Percentiles rank a stretch among this genome's conserved stretches.
These are phyloP conservation scores for Pogoniulus pusillus DNA, from an alignment of 2,797 vertebrate species.

Conservation along the genomic window DNA sequence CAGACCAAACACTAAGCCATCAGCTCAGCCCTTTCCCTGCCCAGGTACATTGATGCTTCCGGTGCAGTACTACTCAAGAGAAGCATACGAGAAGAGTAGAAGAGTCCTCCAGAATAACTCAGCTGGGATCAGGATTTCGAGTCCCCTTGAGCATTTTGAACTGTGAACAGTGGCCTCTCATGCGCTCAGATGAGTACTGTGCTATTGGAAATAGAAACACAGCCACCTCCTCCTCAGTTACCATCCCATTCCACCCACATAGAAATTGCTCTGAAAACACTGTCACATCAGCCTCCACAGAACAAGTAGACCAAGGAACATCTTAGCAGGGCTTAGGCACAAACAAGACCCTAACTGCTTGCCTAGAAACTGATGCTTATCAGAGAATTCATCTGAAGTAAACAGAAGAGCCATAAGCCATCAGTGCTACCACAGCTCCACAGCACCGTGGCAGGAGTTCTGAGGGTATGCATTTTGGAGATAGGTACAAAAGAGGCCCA, in stretches of 20 bases:
- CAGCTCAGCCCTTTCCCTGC: not conserved
- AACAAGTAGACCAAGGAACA: not conserved
- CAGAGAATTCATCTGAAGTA: not conserved
- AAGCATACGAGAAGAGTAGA: not conserved
- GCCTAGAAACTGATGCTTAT: not conserved
- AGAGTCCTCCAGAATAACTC: not conserved
- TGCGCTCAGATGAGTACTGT: not conserved
- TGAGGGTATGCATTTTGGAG: not conserved
- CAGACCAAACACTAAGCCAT: not conserved
- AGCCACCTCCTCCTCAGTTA: not conserved
- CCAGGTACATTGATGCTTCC: not conserved
- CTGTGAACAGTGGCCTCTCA: not conserved
- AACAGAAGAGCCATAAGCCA: not conserved
- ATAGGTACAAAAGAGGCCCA: not conserved
- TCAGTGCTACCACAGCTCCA: not conserved
- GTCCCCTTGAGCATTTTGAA: not conserved
- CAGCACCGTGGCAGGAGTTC: not conserved
- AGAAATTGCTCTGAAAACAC: not conserved
- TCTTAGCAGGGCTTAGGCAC: not conserved
- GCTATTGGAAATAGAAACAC: conserved; percentile 9
- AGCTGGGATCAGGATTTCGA: not conserved
- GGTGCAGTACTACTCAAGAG: not conserved
- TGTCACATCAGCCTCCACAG: not conserved
- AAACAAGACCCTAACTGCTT: not conserved
- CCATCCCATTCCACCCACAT: not conserved